phyloP scores from a whole-genome alignment of 2,888 invertebrate species.

The Troides oblongomaculatus region DNA sequence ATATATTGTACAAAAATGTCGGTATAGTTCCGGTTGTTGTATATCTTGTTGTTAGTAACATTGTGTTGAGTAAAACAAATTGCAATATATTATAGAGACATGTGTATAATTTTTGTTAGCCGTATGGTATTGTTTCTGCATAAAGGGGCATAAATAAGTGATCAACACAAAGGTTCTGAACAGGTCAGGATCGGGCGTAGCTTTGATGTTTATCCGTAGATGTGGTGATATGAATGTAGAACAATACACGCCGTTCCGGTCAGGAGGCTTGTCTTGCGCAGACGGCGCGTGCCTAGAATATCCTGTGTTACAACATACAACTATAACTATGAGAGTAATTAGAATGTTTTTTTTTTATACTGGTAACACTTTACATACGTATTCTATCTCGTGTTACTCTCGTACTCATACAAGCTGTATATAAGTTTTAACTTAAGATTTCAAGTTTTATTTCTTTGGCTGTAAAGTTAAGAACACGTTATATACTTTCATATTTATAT shows the following conservation, averaged over 20 bases:
- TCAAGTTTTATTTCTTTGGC: background rate
- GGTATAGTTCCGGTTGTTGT: background rate
- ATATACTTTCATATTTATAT: too few relatives aligned
- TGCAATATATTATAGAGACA: background rate
- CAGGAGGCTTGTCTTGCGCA: constrained; percentile 44
- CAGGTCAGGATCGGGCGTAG: constrained; percentile 7
- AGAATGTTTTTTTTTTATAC: background rate
- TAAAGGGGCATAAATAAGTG: constrained; percentile 16
- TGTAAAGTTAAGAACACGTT: too few relatives aligned
- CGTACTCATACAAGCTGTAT: too few relatives aligned
- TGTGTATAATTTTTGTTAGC: background rate
- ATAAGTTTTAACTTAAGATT: too few relatives aligned
- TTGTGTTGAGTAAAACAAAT: background rate
- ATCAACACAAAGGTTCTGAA: constrained; percentile 5
- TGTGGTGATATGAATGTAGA: constrained; percentile 37
- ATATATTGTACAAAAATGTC: background rate
- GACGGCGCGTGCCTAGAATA: constrained; percentile 32
- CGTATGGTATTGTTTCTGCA: constrained; percentile 13
- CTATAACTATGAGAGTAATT: constrained; percentile 48
- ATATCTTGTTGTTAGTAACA: background rate
- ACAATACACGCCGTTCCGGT: constrained; percentile 50
- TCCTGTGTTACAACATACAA: constrained; percentile 38
- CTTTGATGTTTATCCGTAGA: constrained; percentile 20
- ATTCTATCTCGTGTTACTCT: too few relatives aligned
- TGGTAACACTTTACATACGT: background rate